Conservation (phyloP, 1,140 invertebrate genomes). For the Asobara japonica region DNA sequence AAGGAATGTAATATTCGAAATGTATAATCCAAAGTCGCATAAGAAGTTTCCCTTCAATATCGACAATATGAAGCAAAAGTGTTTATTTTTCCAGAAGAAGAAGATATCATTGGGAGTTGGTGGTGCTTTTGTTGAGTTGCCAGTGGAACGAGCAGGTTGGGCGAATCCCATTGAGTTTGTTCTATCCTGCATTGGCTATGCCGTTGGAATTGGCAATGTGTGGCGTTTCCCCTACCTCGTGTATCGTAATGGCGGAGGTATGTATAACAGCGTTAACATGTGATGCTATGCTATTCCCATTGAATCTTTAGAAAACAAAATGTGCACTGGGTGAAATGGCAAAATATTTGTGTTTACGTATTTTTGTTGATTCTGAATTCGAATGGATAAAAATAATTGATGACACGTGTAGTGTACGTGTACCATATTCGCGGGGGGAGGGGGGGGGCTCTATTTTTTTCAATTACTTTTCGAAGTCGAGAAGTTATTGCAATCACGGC, state of each 20-base stretch:
- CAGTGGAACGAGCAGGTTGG: slow-evolving; percentile 73
- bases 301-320: background rate
- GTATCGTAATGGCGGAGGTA: slow-evolving; percentile 85
- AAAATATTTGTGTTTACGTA: background rate
- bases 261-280: slow-evolving; percentile 48
- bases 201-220: slow-evolving; percentile 87
- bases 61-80: background rate
- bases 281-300: background rate
- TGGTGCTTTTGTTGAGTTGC: slow-evolving; percentile 45
- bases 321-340: background rate
- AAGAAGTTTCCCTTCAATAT: no score
- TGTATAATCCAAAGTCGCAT: no score
- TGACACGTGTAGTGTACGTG: no score
- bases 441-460: no score
- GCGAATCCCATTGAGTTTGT: slow-evolving; percentile 78
- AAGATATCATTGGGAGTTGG: slow-evolving; percentile 50
- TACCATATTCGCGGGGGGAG: no score
- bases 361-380: background rate
- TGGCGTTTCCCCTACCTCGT: slow-evolving; percentile 89
- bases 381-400: no score
- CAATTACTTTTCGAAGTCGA: no score
- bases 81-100: slow-evolving; percentile 41
- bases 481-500: no score
- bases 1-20: no score
- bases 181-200: slow-evolving; percentile 82